Evolutionary conservation across 2,888 invertebrate genomes (phyloP).

Genomic region (Andrena fulva): DNA sequence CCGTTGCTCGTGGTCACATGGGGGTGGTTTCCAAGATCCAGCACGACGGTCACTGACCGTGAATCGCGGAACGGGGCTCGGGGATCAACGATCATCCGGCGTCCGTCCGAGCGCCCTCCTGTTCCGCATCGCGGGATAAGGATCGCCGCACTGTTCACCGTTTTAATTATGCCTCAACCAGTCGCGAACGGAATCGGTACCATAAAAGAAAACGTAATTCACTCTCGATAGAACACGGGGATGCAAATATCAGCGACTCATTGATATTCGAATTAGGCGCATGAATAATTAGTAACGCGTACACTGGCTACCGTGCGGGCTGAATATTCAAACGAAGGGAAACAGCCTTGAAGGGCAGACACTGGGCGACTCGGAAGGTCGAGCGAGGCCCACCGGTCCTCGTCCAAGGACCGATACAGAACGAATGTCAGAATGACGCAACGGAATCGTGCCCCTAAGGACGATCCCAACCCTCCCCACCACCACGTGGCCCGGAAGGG

Average conservation of each 20-base stretch:
- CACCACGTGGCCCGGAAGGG: constrained; percentile 44
- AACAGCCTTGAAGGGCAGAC: background rate
- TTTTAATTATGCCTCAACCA: background rate
- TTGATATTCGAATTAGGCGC: constrained; percentile 1
- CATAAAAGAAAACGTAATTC: background rate
- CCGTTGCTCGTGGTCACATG: constrained; percentile 75
- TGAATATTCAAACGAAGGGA: constrained; percentile 5
- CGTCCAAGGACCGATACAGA: constrained; percentile 76
- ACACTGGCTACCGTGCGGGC: background rate
- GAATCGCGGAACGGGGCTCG: constrained; percentile 11
- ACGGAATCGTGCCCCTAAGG: constrained; percentile 79
- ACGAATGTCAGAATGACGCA: constrained; percentile 84
- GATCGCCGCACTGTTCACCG: constrained; percentile 8
- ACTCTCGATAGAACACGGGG: background rate
- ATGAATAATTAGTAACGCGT: constrained; percentile 29
- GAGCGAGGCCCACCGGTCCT: constrained; percentile 40
- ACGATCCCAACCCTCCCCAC: constrained; percentile 81
- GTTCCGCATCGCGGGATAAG: constrained; percentile 39
- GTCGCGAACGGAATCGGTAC: background rate
- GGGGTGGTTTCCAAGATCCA: constrained; percentile 69
- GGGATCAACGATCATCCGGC: constrained; percentile 40
- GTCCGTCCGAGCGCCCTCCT: constrained; percentile 7
- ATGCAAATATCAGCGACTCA: constrained; percentile 8
- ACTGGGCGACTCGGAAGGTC: constrained; percentile 30
- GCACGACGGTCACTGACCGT: constrained; percentile 61